These are phyloP conservation scores for Hafferia zeledoni DNA, from an alignment of 2,797 vertebrate genomes.

Conservation along the genomic window DNA sequence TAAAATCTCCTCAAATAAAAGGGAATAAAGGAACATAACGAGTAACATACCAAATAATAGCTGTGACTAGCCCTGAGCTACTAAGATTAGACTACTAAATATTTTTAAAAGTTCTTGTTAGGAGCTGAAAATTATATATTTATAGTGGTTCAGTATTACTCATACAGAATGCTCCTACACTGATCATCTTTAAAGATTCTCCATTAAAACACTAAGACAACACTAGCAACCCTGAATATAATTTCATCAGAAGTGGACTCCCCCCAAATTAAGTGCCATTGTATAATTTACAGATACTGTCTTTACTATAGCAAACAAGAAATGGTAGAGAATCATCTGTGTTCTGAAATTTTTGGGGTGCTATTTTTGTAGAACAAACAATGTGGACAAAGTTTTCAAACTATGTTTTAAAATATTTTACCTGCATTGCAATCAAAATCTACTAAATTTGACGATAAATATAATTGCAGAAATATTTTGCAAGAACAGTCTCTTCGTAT, in stretches of 20 bases:
- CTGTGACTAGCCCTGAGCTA: neutral
- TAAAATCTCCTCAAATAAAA: neutral
- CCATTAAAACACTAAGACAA: neutral
- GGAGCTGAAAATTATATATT: neutral
- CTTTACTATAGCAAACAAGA: neutral
- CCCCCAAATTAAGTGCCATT: neutral
- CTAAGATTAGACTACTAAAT: neutral
- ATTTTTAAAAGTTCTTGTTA: neutral
- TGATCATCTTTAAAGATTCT: neutral
- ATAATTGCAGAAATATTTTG: neutral
- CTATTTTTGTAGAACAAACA: neutral
- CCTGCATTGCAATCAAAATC: neutral
- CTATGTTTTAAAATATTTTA: neutral
- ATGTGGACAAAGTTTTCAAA: neutral
- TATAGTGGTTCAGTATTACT: neutral
- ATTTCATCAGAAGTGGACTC: neutral
- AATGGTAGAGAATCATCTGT: neutral
- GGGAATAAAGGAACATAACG: neutral
- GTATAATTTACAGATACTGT: neutral
- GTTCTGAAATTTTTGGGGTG: neutral
- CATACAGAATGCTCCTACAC: neutral
- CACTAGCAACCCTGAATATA: neutral
- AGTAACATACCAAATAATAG: neutral
- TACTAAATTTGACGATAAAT: neutral
- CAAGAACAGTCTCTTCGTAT: neutral